These are phyloP conservation scores for Grus americana DNA, from an alignment of 2,113 vertebrate species.

Conservation along the genomic window DNA sequence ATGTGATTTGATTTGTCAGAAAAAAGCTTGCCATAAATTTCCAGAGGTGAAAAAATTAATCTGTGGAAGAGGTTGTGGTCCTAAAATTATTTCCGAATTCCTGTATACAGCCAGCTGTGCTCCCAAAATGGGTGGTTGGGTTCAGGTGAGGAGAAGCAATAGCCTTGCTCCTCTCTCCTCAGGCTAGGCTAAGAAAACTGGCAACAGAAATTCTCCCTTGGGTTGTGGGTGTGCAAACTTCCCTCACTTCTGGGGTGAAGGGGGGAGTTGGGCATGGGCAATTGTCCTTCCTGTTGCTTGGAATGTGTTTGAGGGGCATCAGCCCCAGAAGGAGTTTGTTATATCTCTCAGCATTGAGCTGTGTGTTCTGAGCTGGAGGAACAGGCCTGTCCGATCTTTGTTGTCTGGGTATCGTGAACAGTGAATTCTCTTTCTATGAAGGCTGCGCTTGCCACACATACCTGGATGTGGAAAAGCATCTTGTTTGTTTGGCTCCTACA, in stretches of 20 bases:
- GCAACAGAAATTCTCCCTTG: not conserved
- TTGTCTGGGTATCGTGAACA: not conserved
- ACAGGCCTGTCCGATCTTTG: not conserved
- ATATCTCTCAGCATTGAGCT: not conserved
- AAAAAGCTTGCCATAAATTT: not conserved
- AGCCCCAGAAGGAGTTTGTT: not conserved
- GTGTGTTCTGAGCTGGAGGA: not conserved
- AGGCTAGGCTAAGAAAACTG: not conserved
- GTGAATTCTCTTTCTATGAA: not conserved
- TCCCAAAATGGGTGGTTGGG: not conserved
- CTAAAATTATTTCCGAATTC: not conserved
- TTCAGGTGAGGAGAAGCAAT: not conserved
- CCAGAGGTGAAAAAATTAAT: not conserved
- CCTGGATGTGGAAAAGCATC: not conserved
- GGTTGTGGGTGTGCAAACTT: not conserved
- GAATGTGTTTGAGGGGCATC: not conserved
- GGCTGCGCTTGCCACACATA: not conserved
- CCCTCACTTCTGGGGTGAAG: not conserved
- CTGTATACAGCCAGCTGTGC: not conserved
- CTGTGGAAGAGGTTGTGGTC: not conserved
- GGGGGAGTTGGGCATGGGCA: not conserved
- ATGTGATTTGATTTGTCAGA: constrained; percentile 20
- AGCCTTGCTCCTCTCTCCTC: not conserved
- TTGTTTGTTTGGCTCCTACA: not conserved
- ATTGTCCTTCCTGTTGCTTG: not conserved